Evolutionary conservation across 1,140 invertebrate species (phyloP), one percentile per base, ranked within the genome.

Genomic region (Spodoptera frugiperda): DNA sequence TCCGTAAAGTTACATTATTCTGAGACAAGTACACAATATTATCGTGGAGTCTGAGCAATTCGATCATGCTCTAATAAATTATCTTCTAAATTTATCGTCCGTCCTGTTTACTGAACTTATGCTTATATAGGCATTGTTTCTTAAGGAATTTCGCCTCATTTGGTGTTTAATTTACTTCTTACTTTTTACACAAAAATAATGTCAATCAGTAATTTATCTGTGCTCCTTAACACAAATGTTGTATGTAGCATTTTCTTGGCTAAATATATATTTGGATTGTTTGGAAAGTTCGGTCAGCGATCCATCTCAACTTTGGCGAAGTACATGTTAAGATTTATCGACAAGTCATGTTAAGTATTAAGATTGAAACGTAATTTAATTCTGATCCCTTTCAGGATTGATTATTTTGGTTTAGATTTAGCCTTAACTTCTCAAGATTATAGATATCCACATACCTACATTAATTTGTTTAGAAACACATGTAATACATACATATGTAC

Each of bases 31-130:
- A 25, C 44, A 48, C 44, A 49, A 49, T 67, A 67, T 25, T 67
- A 49, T 49, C 17, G 46, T 30, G 46, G 49, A 67, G 17, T 44
- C 57, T n/a, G 17, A 67, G 63, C 44, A 67, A 67, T 49, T 25
- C 19, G 63, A 67, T 67, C 17, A 19, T 14, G 21, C 12, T n/a
- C 11, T 67, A 67, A 67, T 67, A 67, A 51, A 51, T 67, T 67
- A 67, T 67, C 63, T 48, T 67, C 46, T 21, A 46, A 48, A 67
- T 67, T 67, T 67, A 61, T 61, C 33, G 17, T 67, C 44, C 30
- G 46, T 54, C 65, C 53, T 68, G 25, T 70, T 70, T 19, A 30
- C 21, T 15, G 17, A 70, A 70, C 21, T 53, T 70, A 70, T 53
- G 9, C 49, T 70, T 53, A n/a, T n/a, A n/a, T n/a, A 39, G 61